Base-by-base conservation (phyloP, 2,113 vertebrate species). In the Zootoca vivipara region DNA sequence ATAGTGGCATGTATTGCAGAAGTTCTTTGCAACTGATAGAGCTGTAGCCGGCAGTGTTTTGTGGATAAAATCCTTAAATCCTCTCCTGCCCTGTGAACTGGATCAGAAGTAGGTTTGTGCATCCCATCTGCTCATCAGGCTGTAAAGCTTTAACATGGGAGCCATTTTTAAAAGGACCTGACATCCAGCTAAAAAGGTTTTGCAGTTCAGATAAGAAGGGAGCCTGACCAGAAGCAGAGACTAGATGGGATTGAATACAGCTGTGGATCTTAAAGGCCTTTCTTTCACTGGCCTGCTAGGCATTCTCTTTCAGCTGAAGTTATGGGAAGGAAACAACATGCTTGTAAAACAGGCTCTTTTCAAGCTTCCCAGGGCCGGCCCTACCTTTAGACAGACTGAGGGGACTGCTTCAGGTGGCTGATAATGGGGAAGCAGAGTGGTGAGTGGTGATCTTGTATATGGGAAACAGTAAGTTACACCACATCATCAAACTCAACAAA, bases 101-200 rank as follows among this genome's bases (percentile, higher is more conserved):
- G 35, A 75, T 90, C 77, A 85, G 70, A 58, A 64, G 26, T n/a
- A 72, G 79, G 58, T 78, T 90, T 87, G 16, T 67, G 52, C n/a
- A 75, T 84, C 20, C 33, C 82, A 90, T 80, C 52, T 87, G 82
- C 58, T 78, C 62, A 79, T 89, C 83, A 46, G 16, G 56, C 40
- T 52, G 38, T 33, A 85, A 65, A 81, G 56, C 52, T 35, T 35
- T 28, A 22, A 56, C 3, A 3, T 13, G 74, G 77, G 81, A 85
- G 13, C 56, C 38, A 28, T 81, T 85, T 89, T 16, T 33, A 80
- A 74, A 46, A 79, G 67, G 77, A 52, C 38, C 83, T 85, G 70
- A 56, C 10, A 16, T 81, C n/a, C 40, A 18, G 40, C 40, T 30
- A 65, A 82, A 74, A 67, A 35, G 78, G 10, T 81, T 46, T 15